phyloP scores from a whole-genome alignment of 2,888 invertebrate species.

The Eupsilia transversa region DNA sequence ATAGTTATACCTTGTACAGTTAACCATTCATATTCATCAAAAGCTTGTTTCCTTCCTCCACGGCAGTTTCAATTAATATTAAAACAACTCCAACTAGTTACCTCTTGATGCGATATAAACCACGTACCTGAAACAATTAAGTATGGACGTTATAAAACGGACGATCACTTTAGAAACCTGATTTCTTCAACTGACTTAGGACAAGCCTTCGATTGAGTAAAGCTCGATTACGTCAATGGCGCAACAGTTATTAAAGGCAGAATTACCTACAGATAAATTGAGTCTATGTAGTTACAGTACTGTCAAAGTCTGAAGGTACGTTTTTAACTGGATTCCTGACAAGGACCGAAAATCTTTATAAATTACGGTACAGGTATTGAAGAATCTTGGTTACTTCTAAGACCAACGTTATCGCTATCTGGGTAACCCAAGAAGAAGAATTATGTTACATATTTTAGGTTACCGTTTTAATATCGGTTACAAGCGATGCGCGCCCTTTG shows the following conservation, averaged over 20 bases:
- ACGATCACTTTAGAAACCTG: conserved; percentile 51
- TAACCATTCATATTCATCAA: too few species aligned
- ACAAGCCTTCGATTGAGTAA: conserved; percentile 54
- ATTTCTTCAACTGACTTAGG: conserved; percentile 56
- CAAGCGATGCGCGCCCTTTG: too few species aligned
- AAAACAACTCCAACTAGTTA: conserved; percentile 29
- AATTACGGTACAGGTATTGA: too few species aligned
- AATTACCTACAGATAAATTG: conserved; percentile 50
- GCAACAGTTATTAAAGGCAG: conserved; percentile 54
- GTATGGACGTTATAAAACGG: conserved; percentile 51
- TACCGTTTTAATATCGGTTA: too few species aligned
- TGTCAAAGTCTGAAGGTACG: conserved; percentile 17
- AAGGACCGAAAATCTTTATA: too few species aligned
- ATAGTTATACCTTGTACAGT: too few species aligned
- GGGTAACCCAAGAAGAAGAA: too few species aligned
- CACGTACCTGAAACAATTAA: conserved; percentile 61
- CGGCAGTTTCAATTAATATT: conserved; percentile 15
- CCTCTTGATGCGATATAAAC: conserved; percentile 21
- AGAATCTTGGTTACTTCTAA: too few species aligned
- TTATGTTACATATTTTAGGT: too few species aligned
- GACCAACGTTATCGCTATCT: too few species aligned
- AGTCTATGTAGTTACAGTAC: conserved; percentile 19
- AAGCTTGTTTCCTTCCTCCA: background rate
- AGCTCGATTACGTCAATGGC: conserved; percentile 32
- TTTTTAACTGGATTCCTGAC: conserved; percentile 43